A percentile compares a stretch with the other conserved stretches of the same genome.
phyloP scores from a whole-genome alignment of 1,140 invertebrate genomes.

The Myzus persicae region DNA sequence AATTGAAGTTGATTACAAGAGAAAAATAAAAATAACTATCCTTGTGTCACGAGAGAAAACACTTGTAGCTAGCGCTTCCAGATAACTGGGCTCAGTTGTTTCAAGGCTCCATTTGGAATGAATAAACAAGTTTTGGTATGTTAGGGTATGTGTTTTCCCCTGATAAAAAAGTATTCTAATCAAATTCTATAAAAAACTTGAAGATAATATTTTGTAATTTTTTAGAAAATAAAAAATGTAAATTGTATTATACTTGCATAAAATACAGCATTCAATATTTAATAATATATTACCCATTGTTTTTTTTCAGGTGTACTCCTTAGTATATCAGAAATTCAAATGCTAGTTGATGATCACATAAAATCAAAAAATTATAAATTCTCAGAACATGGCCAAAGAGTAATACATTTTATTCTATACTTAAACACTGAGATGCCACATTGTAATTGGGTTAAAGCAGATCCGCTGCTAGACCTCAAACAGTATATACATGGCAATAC shows the following conservation, averaged over 20 bases:
- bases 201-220: not conserved
- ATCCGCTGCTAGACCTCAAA: not conserved
- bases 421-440: not conserved
- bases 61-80: not conserved
- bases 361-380: not conserved
- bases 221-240: not conserved
- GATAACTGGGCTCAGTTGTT: not conserved
- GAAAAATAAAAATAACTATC: not conserved
- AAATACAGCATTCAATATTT: not conserved
- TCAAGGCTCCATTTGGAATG: too few relatives aligned
- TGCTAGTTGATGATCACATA: not conserved
- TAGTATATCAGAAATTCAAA: not conserved
- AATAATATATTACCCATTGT: not conserved
- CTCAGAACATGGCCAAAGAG: not conserved
- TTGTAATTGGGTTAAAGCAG: constrained; percentile 4
- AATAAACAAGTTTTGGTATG: not conserved
- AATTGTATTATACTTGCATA: too few relatives aligned
- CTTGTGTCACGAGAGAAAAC: not conserved
- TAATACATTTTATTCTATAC: constrained; percentile 29
- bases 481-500: not conserved
- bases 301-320: not conserved
- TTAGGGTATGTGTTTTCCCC: not conserved
- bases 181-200: not conserved
- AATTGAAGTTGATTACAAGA: not conserved
- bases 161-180: not conserved